Conservation (phyloP, 2,888 invertebrate species). For the Amiota minor region DNA sequence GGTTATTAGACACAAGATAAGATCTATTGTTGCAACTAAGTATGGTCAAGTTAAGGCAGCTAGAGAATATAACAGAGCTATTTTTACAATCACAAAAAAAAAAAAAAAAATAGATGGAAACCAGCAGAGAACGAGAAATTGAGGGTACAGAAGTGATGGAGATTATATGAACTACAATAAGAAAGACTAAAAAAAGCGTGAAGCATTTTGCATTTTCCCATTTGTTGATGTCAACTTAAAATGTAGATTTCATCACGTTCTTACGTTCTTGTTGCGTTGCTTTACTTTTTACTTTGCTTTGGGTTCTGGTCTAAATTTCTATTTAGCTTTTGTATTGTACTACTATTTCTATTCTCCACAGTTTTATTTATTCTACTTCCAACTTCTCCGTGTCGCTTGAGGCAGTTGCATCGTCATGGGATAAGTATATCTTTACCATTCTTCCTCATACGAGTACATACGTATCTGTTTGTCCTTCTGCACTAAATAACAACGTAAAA, state of each 20-base stretch:
- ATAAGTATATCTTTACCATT: slow-evolving; percentile 5
- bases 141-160: too few relatives aligned
- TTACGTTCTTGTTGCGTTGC: slow-evolving; percentile 1
- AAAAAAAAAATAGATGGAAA: background rate
- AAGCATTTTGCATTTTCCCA: slow-evolving; percentile 19
- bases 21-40: slow-evolving; percentile 4
- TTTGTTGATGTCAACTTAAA: slow-evolving; percentile 28
- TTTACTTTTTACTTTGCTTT: too few relatives aligned
- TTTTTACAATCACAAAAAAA: background rate
- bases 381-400: background rate
- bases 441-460: background rate
- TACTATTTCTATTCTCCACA: background rate
- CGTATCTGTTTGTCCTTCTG: background rate
- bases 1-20: slow-evolving; percentile 10
- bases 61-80: background rate
- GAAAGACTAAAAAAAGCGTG: slow-evolving; percentile 7
- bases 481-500: slow-evolving; percentile 27
- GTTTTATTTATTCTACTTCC: background rate
- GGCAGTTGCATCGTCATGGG: slow-evolving; percentile 18
- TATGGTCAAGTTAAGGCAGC: background rate
- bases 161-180: background rate
- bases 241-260: slow-evolving; percentile 28
- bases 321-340: background rate
- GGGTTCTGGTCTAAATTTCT: too few relatives aligned
- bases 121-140: background rate